Evolutionary conservation across 2,797 vertebrate genomes (phyloP).

Genomic region (Acipenser transmontanus): DNA sequence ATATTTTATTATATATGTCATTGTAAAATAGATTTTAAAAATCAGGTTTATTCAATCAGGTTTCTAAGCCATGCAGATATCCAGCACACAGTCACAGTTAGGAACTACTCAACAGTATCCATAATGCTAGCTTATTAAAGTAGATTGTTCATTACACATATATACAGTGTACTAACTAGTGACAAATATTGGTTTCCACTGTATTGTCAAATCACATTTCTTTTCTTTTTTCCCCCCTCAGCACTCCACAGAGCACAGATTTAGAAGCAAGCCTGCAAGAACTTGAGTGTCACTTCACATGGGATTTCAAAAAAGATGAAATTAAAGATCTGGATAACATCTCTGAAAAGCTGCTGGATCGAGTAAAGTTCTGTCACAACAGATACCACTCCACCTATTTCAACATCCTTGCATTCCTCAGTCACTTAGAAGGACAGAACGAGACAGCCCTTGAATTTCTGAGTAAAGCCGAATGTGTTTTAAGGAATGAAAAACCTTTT

Average conservation of each 20-base stretch:
- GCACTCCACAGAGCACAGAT: slow-evolving; percentile 6
- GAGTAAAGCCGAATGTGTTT: slow-evolving; percentile 29
- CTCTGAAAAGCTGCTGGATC: slow-evolving; percentile 28
- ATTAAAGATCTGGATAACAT: slow-evolving; percentile 13
- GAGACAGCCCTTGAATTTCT: slow-evolving; percentile 37
- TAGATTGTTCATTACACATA: too few species aligned
- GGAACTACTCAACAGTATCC: too few species aligned
- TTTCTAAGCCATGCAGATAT: too few species aligned
- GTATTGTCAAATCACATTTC: background rate
- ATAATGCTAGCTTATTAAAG: too few species aligned
- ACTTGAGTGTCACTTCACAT: slow-evolving; percentile 53
- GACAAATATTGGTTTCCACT: too few species aligned
- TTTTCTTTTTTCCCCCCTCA: background rate
- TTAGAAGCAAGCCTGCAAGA: slow-evolving; percentile 36
- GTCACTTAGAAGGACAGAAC: slow-evolving; percentile 28
- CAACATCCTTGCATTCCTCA: slow-evolving; percentile 50
- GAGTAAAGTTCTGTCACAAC: slow-evolving; percentile 21
- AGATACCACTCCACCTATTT: slow-evolving; percentile 29
- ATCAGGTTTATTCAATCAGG: too few species aligned
- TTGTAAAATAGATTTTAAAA: too few species aligned
- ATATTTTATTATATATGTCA: too few species aligned
- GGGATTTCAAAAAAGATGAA: slow-evolving; percentile 35
- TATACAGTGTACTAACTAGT: too few species aligned
- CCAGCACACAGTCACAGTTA: too few species aligned
- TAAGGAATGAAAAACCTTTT: slow-evolving; percentile 11